Evolutionary conservation across 2,113 vertebrate species (phyloP), one percentile per base, ranked within the genome.

Genomic region (Stigmatopora argus): DNA sequence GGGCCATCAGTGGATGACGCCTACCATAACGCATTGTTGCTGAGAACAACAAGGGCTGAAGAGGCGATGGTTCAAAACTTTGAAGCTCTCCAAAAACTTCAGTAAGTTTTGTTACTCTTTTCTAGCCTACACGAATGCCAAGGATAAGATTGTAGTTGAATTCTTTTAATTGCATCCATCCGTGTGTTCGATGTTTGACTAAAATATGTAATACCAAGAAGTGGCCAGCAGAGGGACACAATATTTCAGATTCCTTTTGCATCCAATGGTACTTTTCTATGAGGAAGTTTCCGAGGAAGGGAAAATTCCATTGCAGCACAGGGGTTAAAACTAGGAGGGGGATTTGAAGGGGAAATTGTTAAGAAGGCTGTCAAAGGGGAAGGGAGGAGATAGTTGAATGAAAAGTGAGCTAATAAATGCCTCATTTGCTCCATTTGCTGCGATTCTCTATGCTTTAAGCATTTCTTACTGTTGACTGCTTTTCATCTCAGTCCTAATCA

Each of bases 81-180:
- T 44, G 92, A 94, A 7, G 95, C 98, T 75, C 88, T 99, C 44
- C 91, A 95, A 19, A 96, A 90, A 85, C 93, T 98, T 85, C 95
- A 85, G 96, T 98, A 65, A 86, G 84, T 80, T 0, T 61, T 0
- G 1, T 17, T 23, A 66, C 45, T 18, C 19, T 44, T n/a, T 14
- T 3, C 15, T 45, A 19, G 52, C 11, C 9, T 17, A 5, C 46
- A 15, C 0, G 3, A 26, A 23, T 38, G 10, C 34, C 34, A n/a
- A 23, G 4, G 4, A 3, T 18, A 1, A 17, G 19, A 9, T 65
- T 8, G 53, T 18, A 18, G 14, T 38, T 44, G 12, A 55, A 59
- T 62, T 62, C 1, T 21, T 17, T 17, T 44, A 0, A 58, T 45
- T 21, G 38, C 3, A 45, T 62, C 19, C 7, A 64, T 13, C 31